A percentile compares a stretch with the other conserved stretches of the same genome.
These are phyloP conservation scores for Petaurus breviceps DNA, from an alignment of 2,113 vertebrate genomes.

Conservation along the genomic window DNA sequence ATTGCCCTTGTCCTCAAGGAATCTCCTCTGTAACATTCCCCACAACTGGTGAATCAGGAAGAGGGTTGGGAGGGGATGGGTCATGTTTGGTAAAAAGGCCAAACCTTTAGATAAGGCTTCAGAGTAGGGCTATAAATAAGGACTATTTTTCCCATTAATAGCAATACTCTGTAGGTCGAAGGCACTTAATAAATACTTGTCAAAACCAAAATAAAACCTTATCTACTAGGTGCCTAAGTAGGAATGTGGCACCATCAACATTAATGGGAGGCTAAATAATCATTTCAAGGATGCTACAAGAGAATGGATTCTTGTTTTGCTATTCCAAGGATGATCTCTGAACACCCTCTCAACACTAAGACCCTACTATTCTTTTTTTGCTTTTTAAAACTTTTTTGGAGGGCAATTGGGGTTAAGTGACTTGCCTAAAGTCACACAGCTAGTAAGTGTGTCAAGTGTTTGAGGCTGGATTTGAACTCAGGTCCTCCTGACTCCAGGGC, in stretches of 20 bases:
- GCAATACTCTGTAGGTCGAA: not conserved
- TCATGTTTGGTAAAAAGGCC: not conserved
- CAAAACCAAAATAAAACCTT: not conserved
- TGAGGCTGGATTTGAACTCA: too few species aligned
- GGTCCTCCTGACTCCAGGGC: too few species aligned
- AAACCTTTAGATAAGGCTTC: not conserved
- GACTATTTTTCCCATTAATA: not conserved
- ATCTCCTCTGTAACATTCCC: not conserved
- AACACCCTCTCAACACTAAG: not conserved
- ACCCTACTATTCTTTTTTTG: not conserved
- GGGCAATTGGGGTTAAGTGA: too few species aligned
- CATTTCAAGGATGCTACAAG: not conserved
- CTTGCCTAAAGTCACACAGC: too few species aligned
- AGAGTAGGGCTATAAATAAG: not conserved
- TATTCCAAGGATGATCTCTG: not conserved
- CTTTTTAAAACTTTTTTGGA: too few species aligned
- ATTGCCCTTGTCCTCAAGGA: not conserved
- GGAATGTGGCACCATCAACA: not conserved
- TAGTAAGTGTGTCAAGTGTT: too few species aligned
- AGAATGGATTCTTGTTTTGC: not conserved
- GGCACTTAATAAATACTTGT: not conserved
- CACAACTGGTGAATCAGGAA: not conserved
- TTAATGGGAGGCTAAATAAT: not conserved
- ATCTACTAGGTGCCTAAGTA: not conserved
- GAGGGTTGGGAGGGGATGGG: not conserved